Evolutionary conservation across 2,888 invertebrate genomes (phyloP), one percentile per base, ranked within the genome.

Genomic region (Zonitis immaculata): DNA sequence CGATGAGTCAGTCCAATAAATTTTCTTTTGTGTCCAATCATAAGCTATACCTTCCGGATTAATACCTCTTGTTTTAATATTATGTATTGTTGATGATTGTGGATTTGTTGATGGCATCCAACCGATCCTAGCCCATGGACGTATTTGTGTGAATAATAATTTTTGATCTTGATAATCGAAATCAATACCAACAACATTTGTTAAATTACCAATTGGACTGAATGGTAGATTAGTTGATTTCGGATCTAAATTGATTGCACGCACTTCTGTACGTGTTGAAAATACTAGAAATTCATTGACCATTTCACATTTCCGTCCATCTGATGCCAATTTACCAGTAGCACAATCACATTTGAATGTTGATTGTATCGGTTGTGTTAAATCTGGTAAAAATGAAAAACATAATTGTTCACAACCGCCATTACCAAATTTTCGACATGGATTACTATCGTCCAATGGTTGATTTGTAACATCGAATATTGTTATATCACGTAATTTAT

Each of bases 1-100:
- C 0, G 91, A 89, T 25, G 94, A 93, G 69, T 98, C 98, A 0
- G 97, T 95, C 95, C 96, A 99, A 74, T 97, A 98, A 30, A 99
- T 85, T 74, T 96, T 97, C 72, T 91, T 91, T 64, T 94, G 94
- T 0, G 97, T 93, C 98, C 98, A 99, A 71, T 99, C 98, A 71
- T 95, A 95, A 0, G 95, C 92, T 57, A 95, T 89, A 4, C 95
- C 94, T 74, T 95, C 94, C 0, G 95, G 94, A 75, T 93, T 94
- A 49, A 94, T 91, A 18, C 90, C 89, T 69, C 86, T 86, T 62
- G 76, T 85, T 27, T 91, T 82, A 1, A 92, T 83, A 50, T 84
- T 85, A 43, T 83, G 83, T 5, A 87, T 83, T 45, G 81, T 80
- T 4, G 78, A 73, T 2, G 77, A 74, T 1, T 82, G 82, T 0